Evolutionary conservation across 2,113 vertebrate species (phyloP).

Genomic region (Chaetorhynchus papuensis): DNA sequence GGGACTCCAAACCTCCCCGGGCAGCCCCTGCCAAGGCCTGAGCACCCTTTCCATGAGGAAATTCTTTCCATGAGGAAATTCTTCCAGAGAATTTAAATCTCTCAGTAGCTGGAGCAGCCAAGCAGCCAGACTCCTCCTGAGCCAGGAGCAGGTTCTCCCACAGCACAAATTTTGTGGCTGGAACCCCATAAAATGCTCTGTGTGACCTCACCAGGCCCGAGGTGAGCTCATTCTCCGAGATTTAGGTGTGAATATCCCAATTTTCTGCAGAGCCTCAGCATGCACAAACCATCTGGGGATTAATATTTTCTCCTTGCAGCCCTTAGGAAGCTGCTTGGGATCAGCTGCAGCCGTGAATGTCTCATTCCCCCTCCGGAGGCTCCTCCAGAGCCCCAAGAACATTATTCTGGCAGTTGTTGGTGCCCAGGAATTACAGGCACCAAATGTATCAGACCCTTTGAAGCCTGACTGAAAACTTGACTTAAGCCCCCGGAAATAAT

Average conservation of each 20-base stretch:
- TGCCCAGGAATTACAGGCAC: not conserved
- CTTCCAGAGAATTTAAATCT: not conserved
- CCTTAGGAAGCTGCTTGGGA: not conserved
- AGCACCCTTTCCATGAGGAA: not conserved
- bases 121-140: not conserved
- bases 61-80: not conserved
- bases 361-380: not conserved
- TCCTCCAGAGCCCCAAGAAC: not conserved
- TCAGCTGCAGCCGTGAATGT: not conserved
- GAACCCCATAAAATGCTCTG: not conserved
- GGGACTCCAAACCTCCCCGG: not conserved
- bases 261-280: not conserved
- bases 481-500: conserved; percentile 33
- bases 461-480: conserved; percentile 30
- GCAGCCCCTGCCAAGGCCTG: not conserved
- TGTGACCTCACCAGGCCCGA: not conserved
- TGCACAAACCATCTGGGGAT: not conserved
- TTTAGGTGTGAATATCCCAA: not conserved
- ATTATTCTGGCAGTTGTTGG: not conserved
- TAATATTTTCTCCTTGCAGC: not conserved
- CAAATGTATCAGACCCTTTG: not conserved
- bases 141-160: not conserved
- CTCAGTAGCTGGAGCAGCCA: not conserved
- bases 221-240: not conserved
- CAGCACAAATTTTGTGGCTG: accelerated